Evolutionary conservation across 2,888 invertebrate species (phyloP).

Genomic region (Reticulitermes lucifugus): DNA sequence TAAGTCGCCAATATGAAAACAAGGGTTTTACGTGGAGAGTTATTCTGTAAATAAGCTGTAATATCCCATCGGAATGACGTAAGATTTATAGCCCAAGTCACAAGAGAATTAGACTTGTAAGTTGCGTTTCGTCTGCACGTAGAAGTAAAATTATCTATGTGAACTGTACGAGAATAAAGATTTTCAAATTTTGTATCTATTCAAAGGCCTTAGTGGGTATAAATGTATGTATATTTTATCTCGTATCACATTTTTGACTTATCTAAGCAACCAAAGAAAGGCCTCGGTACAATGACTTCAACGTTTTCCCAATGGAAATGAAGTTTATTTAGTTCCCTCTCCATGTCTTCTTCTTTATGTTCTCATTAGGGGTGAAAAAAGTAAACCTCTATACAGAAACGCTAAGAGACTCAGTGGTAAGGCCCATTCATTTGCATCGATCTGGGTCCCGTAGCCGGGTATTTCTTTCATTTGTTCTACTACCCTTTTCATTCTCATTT

Average conservation of each 20-base stretch:
- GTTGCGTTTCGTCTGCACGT: background rate
- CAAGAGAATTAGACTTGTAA: background rate
- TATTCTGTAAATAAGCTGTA: no score
- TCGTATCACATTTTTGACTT: slow-evolving; percentile 2
- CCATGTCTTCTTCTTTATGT: slow-evolving; percentile 11
- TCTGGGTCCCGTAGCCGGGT: background rate
- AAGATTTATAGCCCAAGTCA: background rate
- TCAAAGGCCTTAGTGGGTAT: background rate
- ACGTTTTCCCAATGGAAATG: slow-evolving; percentile 14
- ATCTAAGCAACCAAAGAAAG: background rate
- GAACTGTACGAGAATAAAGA: background rate
- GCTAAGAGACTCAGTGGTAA: background rate
- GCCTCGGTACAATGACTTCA: background rate
- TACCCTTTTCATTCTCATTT: background rate
- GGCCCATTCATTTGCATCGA: slow-evolving; percentile 29
- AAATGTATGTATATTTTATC: slow-evolving; percentile 14
- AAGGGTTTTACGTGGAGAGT: no score
- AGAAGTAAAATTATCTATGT: background rate
- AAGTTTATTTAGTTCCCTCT: slow-evolving; percentile 20
- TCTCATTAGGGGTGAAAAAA: slow-evolving; percentile 21
- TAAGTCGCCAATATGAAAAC: no score
- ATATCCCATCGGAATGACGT: no score
- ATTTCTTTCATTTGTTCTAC: background rate
- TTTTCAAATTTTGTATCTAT: background rate
- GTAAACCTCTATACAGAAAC: slow-evolving; percentile 25